Evolutionary conservation across 2,797 vertebrate species (phyloP).

Genomic region (Myripristis murdjan): DNA sequence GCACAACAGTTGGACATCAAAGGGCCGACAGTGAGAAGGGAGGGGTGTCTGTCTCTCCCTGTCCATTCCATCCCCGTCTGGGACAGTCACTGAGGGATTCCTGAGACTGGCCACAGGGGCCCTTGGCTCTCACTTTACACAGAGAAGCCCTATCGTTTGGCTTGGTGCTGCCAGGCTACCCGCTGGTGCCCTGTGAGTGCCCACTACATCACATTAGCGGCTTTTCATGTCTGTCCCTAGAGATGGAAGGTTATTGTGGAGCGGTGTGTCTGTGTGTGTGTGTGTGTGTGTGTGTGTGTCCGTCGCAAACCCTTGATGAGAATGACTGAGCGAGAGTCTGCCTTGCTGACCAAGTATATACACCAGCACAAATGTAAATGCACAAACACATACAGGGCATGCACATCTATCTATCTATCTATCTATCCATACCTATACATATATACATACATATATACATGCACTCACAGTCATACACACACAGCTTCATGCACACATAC

Average conservation of each 20-base stretch:
- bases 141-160: slow-evolving; percentile 74
- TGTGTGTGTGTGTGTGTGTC: slow-evolving; percentile 11
- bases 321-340: not conserved
- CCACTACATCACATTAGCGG: slow-evolving; percentile 68
- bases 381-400: not conserved
- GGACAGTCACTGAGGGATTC: slow-evolving; percentile 74
- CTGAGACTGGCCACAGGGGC: slow-evolving; percentile 69
- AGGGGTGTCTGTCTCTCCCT: slow-evolving; percentile 72
- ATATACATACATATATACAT: not conserved
- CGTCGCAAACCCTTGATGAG: slow-evolving; percentile 11
- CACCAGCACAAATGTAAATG: not conserved
- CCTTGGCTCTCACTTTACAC: slow-evolving; percentile 77
- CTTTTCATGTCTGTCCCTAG: slow-evolving; percentile 68
- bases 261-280: no score
- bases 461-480: not conserved
- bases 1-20: slow-evolving; percentile 77
- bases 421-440: no score
- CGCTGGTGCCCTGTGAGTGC: slow-evolving; percentile 67
- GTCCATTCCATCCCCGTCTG: slow-evolving; percentile 74
- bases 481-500: not conserved
- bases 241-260: slow-evolving; percentile 56
- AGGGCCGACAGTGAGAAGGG: slow-evolving; percentile 66
- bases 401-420: no score
- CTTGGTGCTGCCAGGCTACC: slow-evolving; percentile 59
- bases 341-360: not conserved